Base-by-base conservation (phyloP, 2,113 vertebrate species). In the Perca flavescens region DNA sequence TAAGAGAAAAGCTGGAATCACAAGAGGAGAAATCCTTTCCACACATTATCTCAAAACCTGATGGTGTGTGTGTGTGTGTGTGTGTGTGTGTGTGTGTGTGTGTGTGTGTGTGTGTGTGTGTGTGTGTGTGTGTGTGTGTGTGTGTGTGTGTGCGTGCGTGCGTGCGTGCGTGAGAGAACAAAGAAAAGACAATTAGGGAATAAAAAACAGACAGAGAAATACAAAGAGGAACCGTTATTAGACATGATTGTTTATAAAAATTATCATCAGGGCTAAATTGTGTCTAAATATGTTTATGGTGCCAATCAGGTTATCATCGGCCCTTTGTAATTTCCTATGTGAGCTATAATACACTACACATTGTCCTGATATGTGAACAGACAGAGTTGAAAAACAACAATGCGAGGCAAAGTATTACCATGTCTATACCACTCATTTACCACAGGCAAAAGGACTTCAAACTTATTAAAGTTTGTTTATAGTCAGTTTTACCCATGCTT, bases 1-100 rank as follows among this genome's bases (percentile, higher is more conserved):
- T 77, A 65, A 84, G 80, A 86, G 54, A 61, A 58, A 71, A 86
- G 64, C 28, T 15, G 9, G 73, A 66, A 56, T 52, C 6, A 14
- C 64, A n/a, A n/a, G 31, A 46, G 19, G 40, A 72, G 47, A 64
- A 40, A 63, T 47, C 50, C 77, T 84, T 53, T 65, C 53, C 74
- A 57, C 16, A 56, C 56, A 79, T 84, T 10, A 65, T 77, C 60
- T 76, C 74, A 34, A 2, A 67, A 49, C 28, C 50, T 52, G 77
- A 78, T 52, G 69, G 49, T 25, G 25, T 25, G 19, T 53, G 66
- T 21, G 28, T 31, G 65, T 34, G 65, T 68, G 22, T 25, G 40
- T 52, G 52, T 43, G 53, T 22, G 53, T 46, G 53, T 60, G 54
- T 28, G 31, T 71, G 8, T 52, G 17, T 46, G 22, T 25, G 64